phyloP scores from a whole-genome alignment of 2,888 invertebrate genomes.

The Notodonta dromedarius region DNA sequence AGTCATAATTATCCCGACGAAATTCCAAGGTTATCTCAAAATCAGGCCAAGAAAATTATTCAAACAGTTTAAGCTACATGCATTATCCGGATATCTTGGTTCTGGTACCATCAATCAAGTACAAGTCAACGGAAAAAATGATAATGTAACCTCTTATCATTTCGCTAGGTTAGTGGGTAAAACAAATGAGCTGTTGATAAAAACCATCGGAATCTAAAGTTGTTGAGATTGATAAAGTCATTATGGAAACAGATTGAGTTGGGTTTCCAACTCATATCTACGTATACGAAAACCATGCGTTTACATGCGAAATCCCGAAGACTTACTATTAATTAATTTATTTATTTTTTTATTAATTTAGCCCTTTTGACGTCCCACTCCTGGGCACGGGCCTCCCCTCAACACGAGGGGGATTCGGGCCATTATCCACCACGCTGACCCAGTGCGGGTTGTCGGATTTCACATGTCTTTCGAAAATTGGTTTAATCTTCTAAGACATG shows the following conservation, averaged over 20 bases:
- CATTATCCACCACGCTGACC: no score
- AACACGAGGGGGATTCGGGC: no score
- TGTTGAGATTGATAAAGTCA: slow-evolving; percentile 36
- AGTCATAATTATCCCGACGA: neutral
- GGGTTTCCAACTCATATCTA: neutral
- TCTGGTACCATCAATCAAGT: slow-evolving; percentile 62
- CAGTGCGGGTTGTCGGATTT: no score
- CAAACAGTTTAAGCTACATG: slow-evolving; percentile 14
- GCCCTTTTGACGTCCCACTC: no score
- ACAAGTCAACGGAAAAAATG: slow-evolving; percentile 40
- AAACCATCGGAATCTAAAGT: slow-evolving; percentile 21
- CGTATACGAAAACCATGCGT: no score
- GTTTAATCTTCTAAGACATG: no score
- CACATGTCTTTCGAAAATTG: no score
- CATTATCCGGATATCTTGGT: slow-evolving; percentile 27
- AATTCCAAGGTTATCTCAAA: slow-evolving; percentile 3
- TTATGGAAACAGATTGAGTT: slow-evolving; percentile 10
- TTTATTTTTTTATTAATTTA: no score
- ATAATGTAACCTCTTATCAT: slow-evolving; percentile 49
- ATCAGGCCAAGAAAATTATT: slow-evolving; percentile 4
- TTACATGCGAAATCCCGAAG: no score
- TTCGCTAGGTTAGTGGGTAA: slow-evolving; percentile 73
- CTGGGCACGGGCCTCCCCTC: no score
- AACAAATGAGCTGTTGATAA: slow-evolving; percentile 38
- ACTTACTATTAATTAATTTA: no score